These are phyloP conservation scores for Acropternis orthonyx DNA, from an alignment of 2,797 vertebrate species.

Conservation along the genomic window DNA sequence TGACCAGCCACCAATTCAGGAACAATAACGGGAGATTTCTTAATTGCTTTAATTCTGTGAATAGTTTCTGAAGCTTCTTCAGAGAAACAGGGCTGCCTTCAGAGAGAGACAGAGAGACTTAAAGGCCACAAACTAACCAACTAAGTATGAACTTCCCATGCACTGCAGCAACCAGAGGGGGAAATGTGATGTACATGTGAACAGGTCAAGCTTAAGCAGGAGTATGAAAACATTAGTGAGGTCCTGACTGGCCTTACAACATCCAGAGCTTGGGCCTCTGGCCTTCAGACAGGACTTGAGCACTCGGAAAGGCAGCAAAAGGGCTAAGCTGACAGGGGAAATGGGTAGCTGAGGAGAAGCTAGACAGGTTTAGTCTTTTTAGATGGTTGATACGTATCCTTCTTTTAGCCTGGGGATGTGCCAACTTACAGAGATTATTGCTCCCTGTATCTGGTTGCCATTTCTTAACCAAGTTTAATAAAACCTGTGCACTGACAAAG, in stretches of 20 bases:
- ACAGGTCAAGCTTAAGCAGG: not conserved
- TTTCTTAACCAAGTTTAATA: not conserved
- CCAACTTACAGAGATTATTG: accelerated
- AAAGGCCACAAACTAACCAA: not conserved
- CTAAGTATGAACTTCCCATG: accelerated
- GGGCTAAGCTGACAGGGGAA: not conserved
- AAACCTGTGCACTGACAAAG: not conserved
- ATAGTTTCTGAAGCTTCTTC: not conserved
- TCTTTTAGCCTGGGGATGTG: not conserved
- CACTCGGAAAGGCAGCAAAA: not conserved
- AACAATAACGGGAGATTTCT: not conserved
- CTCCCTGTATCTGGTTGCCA: accelerated
- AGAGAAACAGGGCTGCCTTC: not conserved
- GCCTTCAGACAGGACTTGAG: not conserved
- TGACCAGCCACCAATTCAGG: not conserved
- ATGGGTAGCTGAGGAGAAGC: not conserved
- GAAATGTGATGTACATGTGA: accelerated
- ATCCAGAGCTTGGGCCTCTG: not conserved
- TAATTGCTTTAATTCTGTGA: not conserved
- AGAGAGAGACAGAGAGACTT: not conserved
- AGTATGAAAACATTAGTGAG: not conserved
- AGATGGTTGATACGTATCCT: not conserved
- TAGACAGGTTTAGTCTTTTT: not conserved
- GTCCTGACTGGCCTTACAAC: not conserved
- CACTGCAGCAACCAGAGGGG: not conserved